A percentile compares a stretch with the other conserved stretches of the same genome.
phyloP scores from a whole-genome alignment of 2,797 vertebrate genomes.

The Myotis pilosus region DNA sequence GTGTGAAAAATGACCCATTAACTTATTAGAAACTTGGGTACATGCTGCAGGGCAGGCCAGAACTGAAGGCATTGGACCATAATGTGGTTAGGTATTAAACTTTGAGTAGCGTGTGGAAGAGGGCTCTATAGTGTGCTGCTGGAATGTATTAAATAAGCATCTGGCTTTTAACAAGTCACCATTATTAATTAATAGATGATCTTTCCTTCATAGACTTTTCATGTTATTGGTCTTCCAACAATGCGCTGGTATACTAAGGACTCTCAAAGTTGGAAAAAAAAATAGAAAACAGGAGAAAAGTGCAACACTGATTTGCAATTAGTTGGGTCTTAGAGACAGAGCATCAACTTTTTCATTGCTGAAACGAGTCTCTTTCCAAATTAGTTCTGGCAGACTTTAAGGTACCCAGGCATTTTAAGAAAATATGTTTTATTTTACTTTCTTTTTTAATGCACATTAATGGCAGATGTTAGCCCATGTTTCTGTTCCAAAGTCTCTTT shows the following conservation, averaged over 20 bases:
- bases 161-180: constrained; percentile 41
- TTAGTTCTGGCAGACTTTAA: not conserved
- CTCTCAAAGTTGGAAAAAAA: constrained; percentile 20
- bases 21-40: constrained; percentile 52
- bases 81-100: constrained; percentile 72
- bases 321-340: not conserved
- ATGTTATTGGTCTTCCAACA: not conserved
- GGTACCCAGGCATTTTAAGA: not conserved
- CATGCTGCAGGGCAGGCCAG: constrained; percentile 68
- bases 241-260: not conserved
- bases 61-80: constrained; percentile 53
- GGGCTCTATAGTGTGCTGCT: not conserved
- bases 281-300: not conserved
- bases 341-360: not conserved
- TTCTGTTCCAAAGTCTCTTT: not conserved
- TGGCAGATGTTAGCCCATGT: not conserved
- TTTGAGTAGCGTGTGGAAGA: not conserved
- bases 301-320: constrained; percentile 3
- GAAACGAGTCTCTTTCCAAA: constrained; percentile 4
- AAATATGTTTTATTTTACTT: not conserved
- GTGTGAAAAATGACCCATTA: constrained; percentile 62
- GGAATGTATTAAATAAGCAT: constrained; percentile 53
- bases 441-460: not conserved
- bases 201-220: constrained; percentile 8
- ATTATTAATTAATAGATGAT: not conserved